Evolutionary conservation across 92 coral and sea anemone genomes (phyloP), one percentile per base, ranked within the genome.

Genomic region (Muricea muricata): DNA sequence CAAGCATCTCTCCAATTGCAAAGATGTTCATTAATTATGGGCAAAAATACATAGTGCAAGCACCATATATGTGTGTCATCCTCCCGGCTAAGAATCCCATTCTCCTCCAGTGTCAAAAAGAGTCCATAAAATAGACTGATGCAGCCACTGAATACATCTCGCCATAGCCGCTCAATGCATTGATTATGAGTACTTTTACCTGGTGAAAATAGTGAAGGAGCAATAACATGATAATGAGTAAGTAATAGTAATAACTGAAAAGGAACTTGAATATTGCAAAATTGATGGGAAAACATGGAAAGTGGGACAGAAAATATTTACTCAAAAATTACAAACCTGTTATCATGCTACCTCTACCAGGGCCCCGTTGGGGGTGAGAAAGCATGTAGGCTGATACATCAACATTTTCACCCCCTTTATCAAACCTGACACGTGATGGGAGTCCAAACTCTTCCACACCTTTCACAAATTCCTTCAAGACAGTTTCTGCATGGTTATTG

Each of bases 11-110:
- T 89, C 94, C 92, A 92, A 65, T 79, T 79, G 30, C 75, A 48
- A 55, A 89, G 28, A 58, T 90, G 90, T 54, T 48, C 77, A 55
- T 86, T 86, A 25, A 86, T 87, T 24, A 86, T 75, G 23, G 90
- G 90, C 57, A 90, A 25, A 25, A 90, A 90, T 8, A 71, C 83
- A 79, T 81, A 82, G 46, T 90, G 93, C 72, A 90, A 54, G 60
- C 90, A 86, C 93, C 93, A 90, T 25, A 90, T 58, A 67, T 90
- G 93, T 65, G 73, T 24, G 25, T 90, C 93, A 82, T 86, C 65
- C 56, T 82, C 79, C 52, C 87, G 87, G 78, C 86, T 33, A 7
- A 84, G 88, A 48, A 63, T 42, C 23, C 85, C 92, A 58, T 58
- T 41, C 72, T 79, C 73, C 68, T 81, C 90, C 56, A 85, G 20